Evolutionary conservation across 2,113 vertebrate species (phyloP).

Genomic region (Heloderma charlesbogerti): DNA sequence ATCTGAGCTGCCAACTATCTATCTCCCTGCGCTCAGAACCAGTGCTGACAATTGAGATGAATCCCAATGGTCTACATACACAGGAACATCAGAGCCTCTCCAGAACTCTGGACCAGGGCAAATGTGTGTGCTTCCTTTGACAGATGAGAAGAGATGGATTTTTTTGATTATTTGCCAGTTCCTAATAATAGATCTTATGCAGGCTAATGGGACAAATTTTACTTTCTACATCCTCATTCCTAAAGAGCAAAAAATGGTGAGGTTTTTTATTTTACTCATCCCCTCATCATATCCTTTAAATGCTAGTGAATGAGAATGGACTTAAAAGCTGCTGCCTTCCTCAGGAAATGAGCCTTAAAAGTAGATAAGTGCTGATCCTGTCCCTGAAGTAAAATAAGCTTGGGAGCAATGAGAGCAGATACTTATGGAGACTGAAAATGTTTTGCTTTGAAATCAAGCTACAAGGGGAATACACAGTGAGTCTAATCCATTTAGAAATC

Average conservation of each 20-base stretch:
- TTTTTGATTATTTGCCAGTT: conserved; percentile 42
- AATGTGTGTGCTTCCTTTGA: background rate
- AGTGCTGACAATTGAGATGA: too few species aligned
- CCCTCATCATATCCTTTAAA: conserved; percentile 47
- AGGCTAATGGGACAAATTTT: conserved; percentile 31
- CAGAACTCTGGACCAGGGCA: background rate
- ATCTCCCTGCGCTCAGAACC: too few species aligned
- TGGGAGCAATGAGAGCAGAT: conserved; percentile 49
- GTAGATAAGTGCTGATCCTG: conserved; percentile 51
- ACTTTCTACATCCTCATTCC: conserved; percentile 14
- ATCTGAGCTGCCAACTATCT: too few species aligned
- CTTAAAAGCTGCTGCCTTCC: conserved; percentile 27
- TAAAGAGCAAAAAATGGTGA: background rate
- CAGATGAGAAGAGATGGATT: background rate
- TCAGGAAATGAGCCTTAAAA: conserved; percentile 54
- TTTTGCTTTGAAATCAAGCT: conserved; percentile 58
- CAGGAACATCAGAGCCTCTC: background rate
- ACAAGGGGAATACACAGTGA: conserved; percentile 48
- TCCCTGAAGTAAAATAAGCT: conserved; percentile 63
- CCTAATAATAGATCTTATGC: background rate
- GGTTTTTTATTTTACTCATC: background rate
- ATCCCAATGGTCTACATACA: background rate
- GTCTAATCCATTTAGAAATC: conserved; percentile 57
- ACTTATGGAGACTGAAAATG: conserved; percentile 50
- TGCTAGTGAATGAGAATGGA: conserved; percentile 22